phyloP scores from a whole-genome alignment of 2,888 invertebrate genomes.

The Cheilosia variabilis region DNA sequence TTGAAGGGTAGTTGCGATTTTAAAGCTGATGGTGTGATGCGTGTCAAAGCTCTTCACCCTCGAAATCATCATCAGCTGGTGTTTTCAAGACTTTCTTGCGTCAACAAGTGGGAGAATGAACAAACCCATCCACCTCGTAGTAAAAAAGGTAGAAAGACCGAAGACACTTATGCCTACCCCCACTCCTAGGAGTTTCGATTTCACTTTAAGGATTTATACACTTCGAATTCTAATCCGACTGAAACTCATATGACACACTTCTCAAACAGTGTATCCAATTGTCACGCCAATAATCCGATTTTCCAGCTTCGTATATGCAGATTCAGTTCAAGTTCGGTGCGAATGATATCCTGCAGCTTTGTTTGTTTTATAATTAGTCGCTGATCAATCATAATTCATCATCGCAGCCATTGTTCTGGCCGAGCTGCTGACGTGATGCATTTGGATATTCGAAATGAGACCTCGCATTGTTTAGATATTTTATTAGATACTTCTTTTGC shows the following conservation, averaged over 20 bases:
- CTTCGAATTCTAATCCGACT: neutral
- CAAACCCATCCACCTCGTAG: constrained; percentile 36
- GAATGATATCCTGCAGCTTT: constrained; percentile 29
- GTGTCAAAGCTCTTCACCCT: constrained; percentile 68
- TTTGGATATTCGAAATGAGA: constrained; percentile 60
- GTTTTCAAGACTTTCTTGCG: constrained; percentile 40
- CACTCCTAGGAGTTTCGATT: constrained; percentile 43
- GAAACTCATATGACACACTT: constrained; percentile 46
- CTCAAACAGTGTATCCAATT: constrained; percentile 42
- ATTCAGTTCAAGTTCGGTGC: constrained; percentile 28
- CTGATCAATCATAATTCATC: constrained; percentile 76
- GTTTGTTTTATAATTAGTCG: constrained; percentile 73
- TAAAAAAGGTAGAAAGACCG: constrained; percentile 53
- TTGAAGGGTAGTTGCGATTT: constrained; percentile 65
- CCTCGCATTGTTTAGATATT: constrained; percentile 55
- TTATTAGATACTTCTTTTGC: constrained; percentile 58
- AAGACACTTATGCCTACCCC: constrained; percentile 61
- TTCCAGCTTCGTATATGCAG: constrained; percentile 56
- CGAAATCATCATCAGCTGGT: constrained; percentile 69
- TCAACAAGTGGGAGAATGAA: constrained; percentile 70
- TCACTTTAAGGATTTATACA: constrained; percentile 55
- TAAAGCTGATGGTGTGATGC: constrained; percentile 67
- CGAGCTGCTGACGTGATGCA: constrained; percentile 17
- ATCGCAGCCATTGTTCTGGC: constrained; percentile 43
- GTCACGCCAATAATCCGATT: constrained; percentile 65